Evolutionary conservation across 2,888 invertebrate species (phyloP), one percentile per base, ranked within the genome.

Genomic region (Entomobrya multifasciata): DNA sequence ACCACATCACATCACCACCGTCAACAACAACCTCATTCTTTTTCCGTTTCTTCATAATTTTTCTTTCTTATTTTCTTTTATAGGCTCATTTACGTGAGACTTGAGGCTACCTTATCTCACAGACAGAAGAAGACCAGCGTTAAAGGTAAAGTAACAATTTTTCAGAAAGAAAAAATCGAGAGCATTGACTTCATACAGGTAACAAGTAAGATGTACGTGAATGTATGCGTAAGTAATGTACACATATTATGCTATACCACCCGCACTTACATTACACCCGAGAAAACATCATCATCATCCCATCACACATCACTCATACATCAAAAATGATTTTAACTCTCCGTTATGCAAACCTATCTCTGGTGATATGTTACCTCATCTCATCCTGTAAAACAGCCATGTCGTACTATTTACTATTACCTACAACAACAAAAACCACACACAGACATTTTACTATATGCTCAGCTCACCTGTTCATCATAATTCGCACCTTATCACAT

Each of bases 401-500:
- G 52, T 30, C 47, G n/a, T 62, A 62, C n/a, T 62, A 62, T 62
- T 62, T 62, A 62, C 62, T 36, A 60, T 60, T 60, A 60, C 60
- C 27, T 60, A 62, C 62, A 62, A 62, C 30, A 30, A 62, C 62
- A 30, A 62, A 27, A 62, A 27, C 62, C n/a, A n/a, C n/a, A 20
- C 11, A 2, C 62, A 30, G 62, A 22, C 25, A 11, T 22, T 57
- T 25, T 57, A 47, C 13, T 20, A 11, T n/a, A 55, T 55, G 20
- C 55, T 11, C 17, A 27, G n/a, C 36, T 30, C 62, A 25, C 62
- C 8, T 76, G 36, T 36, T 76, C 55, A 55, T 30, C n/a, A n/a
- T n/a, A n/a, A n/a, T 82, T 80, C 80, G 44, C 82, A 82, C 82
- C 82, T 82, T 82, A 82, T 74, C 72, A 47, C 82, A 62, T 62